Evolutionary conservation across 2,113 vertebrate genomes (phyloP).

Genomic region (Herpailurus yagouaroundi): DNA sequence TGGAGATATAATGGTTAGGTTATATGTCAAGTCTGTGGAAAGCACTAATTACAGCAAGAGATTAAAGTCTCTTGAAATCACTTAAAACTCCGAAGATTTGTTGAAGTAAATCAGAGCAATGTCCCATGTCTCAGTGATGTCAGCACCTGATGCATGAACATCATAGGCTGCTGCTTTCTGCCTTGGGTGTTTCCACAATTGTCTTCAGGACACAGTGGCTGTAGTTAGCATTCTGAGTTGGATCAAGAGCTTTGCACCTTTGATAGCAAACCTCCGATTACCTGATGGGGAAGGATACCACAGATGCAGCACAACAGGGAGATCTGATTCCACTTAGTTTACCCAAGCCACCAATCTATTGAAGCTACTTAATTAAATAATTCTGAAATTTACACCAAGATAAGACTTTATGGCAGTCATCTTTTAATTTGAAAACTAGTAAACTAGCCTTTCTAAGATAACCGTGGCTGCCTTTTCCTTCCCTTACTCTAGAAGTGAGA

Average conservation of each 20-base stretch:
- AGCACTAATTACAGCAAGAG: conserved; percentile 80
- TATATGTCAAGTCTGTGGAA: conserved; percentile 71
- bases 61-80: conserved; percentile 79
- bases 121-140: conserved; percentile 33
- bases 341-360: conserved; percentile 80
- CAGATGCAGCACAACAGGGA: conserved; percentile 72
- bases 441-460: conserved; percentile 32
- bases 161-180: conserved; percentile 72
- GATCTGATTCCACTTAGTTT: conserved; percentile 79
- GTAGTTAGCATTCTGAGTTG: background rate
- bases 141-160: conserved; percentile 71
- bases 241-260: conserved; percentile 63
- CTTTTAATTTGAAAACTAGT: conserved; percentile 65
- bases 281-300: conserved; percentile 67
- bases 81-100: conserved; percentile 76
- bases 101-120: conserved; percentile 79
- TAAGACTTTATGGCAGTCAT: conserved; percentile 42
- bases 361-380: conserved; percentile 72
- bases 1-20: conserved; percentile 75
- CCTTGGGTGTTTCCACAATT: conserved; percentile 60
- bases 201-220: background rate
- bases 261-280: conserved; percentile 78
- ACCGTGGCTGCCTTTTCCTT: background rate
- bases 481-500: background rate
- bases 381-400: conserved; percentile 33